These are phyloP conservation scores for Cinara cedri DNA, from an alignment of 2,888 invertebrate species.

Conservation along the genomic window DNA sequence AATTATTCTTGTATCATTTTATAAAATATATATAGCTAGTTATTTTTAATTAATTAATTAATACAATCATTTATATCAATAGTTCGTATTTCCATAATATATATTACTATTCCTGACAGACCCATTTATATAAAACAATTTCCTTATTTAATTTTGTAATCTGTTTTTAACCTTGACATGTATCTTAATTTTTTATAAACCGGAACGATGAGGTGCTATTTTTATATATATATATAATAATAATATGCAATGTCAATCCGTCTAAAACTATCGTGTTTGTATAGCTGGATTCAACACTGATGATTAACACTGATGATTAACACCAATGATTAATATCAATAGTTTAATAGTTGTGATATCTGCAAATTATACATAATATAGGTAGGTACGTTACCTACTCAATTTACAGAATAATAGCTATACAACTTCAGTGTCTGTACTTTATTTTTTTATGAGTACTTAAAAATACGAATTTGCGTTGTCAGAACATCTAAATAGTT, in stretches of 20 bases:
- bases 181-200: constrained; percentile 11
- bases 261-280: not conserved
- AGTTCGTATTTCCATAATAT: too few species aligned
- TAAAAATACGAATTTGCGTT: too few species aligned
- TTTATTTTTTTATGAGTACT: too few species aligned
- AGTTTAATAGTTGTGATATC: not conserved
- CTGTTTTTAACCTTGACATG: constrained; percentile 43
- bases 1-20: too few species aligned
- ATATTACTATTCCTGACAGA: too few species aligned
- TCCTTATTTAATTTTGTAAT: constrained; percentile 18
- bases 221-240: constrained; percentile 3
- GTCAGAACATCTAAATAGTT: too few species aligned
- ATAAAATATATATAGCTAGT: too few species aligned
- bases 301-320: too few species aligned
- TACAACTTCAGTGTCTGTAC: too few species aligned
- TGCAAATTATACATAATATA: not conserved
- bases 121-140: too few species aligned
- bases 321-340: not conserved
- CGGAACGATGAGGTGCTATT: constrained; percentile 11
- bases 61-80: too few species aligned
- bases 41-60: too few species aligned
- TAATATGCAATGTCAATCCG: not conserved
- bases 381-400: not conserved
- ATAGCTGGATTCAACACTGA: not conserved
- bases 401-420: not conserved